phyloP scores from a whole-genome alignment of 2,113 vertebrate genomes.

The Stigmatopora nigra region DNA sequence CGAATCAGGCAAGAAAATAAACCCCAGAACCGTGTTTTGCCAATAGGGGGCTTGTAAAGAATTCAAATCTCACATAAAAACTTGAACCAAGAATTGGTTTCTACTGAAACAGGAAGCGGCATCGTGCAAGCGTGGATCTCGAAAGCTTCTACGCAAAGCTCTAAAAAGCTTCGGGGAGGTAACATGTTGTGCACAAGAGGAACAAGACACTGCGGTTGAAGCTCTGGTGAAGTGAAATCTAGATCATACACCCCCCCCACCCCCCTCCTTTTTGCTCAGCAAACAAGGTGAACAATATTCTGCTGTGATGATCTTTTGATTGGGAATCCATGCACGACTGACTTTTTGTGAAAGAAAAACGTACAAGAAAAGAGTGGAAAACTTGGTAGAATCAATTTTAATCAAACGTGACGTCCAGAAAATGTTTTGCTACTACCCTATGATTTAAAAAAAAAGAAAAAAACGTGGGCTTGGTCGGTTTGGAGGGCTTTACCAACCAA shows the following conservation, averaged over 20 bases:
- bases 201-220: slow-evolving; percentile 25
- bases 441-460: slow-evolving; percentile 17
- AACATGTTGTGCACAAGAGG: slow-evolving; percentile 18
- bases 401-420: slow-evolving; percentile 23
- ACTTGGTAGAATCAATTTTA: background rate
- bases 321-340: slow-evolving; percentile 26
- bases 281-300: slow-evolving; percentile 56
- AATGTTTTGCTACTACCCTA: slow-evolving; percentile 50
- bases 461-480: slow-evolving; percentile 64
- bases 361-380: background rate
- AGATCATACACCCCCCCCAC: slow-evolving; percentile 9
- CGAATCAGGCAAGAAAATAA: slow-evolving; percentile 27
- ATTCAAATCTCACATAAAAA: background rate
- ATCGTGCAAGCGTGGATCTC: slow-evolving; percentile 29
- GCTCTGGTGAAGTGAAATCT: slow-evolving; percentile 27
- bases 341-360: slow-evolving; percentile 8
- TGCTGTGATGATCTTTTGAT: slow-evolving; percentile 39
- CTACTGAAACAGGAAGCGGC: slow-evolving; percentile 62
- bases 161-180: background rate
- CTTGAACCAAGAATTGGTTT: slow-evolving; percentile 29
- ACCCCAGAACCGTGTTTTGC: slow-evolving; percentile 23
- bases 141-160: background rate
- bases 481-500: slow-evolving; percentile 66
- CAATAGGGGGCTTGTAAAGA: background rate
- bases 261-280: slow-evolving; percentile 4